These are phyloP conservation scores for Pempheris klunzingeri DNA, from an alignment of 2,797 vertebrate species.

Conservation along the genomic window DNA sequence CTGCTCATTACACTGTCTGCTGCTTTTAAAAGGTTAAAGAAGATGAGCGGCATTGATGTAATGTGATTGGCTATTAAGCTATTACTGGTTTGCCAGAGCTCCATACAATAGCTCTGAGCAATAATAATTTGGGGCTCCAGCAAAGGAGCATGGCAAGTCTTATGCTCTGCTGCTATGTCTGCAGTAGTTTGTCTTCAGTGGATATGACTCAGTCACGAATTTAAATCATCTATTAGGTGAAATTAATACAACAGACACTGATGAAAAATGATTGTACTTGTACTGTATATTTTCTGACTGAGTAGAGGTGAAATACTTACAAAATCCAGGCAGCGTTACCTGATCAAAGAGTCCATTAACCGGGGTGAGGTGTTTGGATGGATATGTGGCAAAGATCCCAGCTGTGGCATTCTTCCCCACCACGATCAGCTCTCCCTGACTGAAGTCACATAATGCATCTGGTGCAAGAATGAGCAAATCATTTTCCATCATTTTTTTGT, in stretches of 20 bases:
- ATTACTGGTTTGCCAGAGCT: not conserved
- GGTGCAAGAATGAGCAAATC: constrained; percentile 17
- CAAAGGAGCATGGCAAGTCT: not conserved
- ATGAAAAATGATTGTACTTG: constrained; percentile 2
- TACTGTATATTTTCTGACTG: not conserved
- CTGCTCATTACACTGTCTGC: constrained; percentile 30
- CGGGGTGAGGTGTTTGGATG: constrained; percentile 87
- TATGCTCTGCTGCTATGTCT: not conserved
- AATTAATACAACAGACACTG: not conserved
- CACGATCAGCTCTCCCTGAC: constrained; percentile 77
- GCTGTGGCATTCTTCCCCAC: constrained; percentile 88
- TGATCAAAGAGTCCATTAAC: constrained; percentile 92
- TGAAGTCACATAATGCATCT: constrained; percentile 90
- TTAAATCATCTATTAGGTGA: not conserved
- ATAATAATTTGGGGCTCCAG: not conserved
- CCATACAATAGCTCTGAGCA: not conserved
- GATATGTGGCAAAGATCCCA: constrained; percentile 92
- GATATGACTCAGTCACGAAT: constrained; percentile 1
- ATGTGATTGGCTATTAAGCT: not conserved
- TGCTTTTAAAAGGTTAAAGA: constrained; percentile 21
- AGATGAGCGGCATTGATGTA: not conserved
- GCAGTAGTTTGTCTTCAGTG: not conserved
- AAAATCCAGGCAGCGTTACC: constrained; percentile 73
- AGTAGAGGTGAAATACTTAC: not conserved
- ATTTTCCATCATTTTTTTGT: not conserved